Base-by-base conservation (phyloP, 2,797 vertebrate genomes). In the Chromobotia macracanthus region DNA sequence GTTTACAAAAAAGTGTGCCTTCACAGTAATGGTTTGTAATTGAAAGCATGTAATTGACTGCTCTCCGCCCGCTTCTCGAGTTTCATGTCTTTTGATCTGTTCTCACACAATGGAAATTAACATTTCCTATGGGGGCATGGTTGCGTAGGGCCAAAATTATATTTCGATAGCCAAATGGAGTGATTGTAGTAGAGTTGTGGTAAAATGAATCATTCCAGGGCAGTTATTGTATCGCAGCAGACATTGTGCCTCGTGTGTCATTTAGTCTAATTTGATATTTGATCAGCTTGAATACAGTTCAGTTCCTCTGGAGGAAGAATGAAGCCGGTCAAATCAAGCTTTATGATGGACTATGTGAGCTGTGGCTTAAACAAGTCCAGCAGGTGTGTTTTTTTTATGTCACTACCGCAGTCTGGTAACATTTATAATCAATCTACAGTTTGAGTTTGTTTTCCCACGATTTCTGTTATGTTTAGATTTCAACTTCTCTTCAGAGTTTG, bases 41-140 rank as follows among this genome's bases (percentile, higher is more conserved):
- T 80, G 16, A 74, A 25, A 86, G 82, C 86, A 80, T 84, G 87
- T n/a, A n/a, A 89, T 88, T 55, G 82, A 77, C 82, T 86, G 87
- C 87, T 88, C 91, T 86, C 89, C 83, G 53, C 58, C 80, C 74
- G 86, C 80, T 84, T 67, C 69, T 78, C 74, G 44, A 51, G 64
- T 74, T 80, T 79, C 28, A 86, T 80, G 74, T 71, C 89, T 70
- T 81, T 84, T 68, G 38, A 25, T 41, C 19, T 15, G 28, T 75
- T 72, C 56, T 38, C 15, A 64, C 51, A 41, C 23, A 5, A 19
- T 31, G 38, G 18, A 44, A 66, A 41, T 55, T 23, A 67, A 67
- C 44, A 3, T 21, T 48, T 31, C 75, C 64, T 68, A 21, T 4
- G 50, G 60, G 77, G 64, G 53, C 35, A 58, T 58, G 51, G 41